phyloP scores from a whole-genome alignment of 2,113 vertebrate species.

The Antigone vipio region DNA sequence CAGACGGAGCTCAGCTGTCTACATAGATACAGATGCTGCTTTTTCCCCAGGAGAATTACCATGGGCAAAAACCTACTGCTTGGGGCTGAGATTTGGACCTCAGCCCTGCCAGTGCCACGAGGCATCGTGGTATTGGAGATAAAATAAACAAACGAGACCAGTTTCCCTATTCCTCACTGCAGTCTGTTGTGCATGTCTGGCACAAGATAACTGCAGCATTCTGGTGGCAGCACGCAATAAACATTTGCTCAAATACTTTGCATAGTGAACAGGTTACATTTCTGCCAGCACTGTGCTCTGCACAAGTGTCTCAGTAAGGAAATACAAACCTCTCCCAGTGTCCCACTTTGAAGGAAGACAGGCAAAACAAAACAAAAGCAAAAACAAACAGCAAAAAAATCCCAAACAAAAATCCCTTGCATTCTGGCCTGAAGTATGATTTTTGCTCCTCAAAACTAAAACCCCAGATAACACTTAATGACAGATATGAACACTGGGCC shows the following conservation, averaged over 20 bases:
- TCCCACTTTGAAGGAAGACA: background rate
- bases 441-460: background rate
- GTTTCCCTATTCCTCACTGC: conserved; percentile 24
- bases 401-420: background rate
- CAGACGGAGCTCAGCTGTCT: conserved; percentile 36
- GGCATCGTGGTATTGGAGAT: conserved; percentile 8
- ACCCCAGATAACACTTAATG: background rate
- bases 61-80: background rate
- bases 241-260: conserved; percentile 53
- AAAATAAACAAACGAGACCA: conserved; percentile 50
- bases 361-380: background rate
- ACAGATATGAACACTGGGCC: background rate
- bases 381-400: no score
- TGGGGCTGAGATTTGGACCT: background rate
- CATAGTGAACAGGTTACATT: conserved; percentile 55
- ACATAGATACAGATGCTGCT: background rate
- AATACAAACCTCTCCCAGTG: conserved; percentile 8
- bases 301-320: conserved; percentile 43
- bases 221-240: conserved; percentile 45
- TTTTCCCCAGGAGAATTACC: conserved; percentile 8
- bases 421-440: background rate
- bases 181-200: conserved; percentile 20
- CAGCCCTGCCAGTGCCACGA: background rate
- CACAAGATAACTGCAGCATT: conserved; percentile 21
- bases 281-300: conserved; percentile 7